A percentile compares a stretch with the other conserved stretches of the same genome.
phyloP scores from a whole-genome alignment of 2,888 invertebrate genomes.

The Mimas tiliae region DNA sequence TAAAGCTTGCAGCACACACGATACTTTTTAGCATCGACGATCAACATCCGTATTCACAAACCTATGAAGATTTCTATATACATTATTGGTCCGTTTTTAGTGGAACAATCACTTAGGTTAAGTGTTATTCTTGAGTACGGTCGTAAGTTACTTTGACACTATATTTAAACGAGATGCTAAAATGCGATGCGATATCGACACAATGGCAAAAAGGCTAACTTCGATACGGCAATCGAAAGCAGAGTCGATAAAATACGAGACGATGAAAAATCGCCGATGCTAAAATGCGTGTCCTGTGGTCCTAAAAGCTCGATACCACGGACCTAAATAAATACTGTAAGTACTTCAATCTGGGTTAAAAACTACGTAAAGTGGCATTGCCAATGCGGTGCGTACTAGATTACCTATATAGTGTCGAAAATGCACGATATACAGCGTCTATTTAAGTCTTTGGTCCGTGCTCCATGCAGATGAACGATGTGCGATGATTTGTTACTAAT shows the following conservation, averaged over 20 bases:
- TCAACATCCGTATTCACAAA: too few species aligned
- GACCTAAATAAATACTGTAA: neutral
- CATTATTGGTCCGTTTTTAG: too few species aligned
- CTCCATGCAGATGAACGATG: neutral
- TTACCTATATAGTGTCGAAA: too few species aligned
- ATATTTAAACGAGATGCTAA: neutral
- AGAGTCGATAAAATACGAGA: neutral
- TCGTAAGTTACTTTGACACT: too few species aligned
- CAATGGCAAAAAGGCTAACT: neutral
- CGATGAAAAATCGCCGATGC: too few species aligned
- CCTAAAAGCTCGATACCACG: neutral
- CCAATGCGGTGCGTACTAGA: neutral
- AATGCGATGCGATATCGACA: neutral
- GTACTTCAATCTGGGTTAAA: neutral
- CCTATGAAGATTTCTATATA: too few species aligned
- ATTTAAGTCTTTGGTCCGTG: neutral
- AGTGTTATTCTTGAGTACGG: too few species aligned
- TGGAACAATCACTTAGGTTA: too few species aligned
- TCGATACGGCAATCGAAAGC: neutral
- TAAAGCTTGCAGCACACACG: neutral
- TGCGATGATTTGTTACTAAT: constrained; percentile 29
- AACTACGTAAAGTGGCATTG: neutral
- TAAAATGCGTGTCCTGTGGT: too few species aligned
- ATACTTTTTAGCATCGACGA: neutral
- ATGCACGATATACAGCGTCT: neutral